phyloP scores from a whole-genome alignment of 1,140 invertebrate genomes.

The Brachionus rubens region DNA sequence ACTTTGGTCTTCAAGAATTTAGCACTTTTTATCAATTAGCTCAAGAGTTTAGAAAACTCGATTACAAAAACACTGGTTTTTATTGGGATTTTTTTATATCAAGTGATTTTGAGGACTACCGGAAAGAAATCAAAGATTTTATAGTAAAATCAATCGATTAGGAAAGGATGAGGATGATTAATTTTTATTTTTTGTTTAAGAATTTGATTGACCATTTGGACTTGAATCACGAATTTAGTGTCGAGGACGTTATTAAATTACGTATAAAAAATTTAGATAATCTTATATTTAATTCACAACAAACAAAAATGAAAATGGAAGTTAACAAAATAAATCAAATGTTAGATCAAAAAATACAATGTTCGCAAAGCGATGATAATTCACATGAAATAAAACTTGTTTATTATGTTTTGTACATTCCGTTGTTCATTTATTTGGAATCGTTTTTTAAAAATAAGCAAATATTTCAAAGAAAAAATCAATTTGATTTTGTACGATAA shows the following conservation, averaged over 20 bases:
- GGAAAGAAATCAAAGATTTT: conserved; percentile 29
- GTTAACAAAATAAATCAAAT: conserved; percentile 30
- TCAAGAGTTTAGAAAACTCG: not conserved
- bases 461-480: conserved; percentile 37
- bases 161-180: not conserved
- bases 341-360: not conserved
- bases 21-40: conserved; percentile 11
- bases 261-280: conserved; percentile 10
- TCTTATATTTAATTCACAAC: not conserved
- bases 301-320: conserved; percentile 29
- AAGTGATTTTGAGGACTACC: conserved; percentile 31
- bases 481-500: conserved; percentile 4
- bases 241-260: conserved; percentile 4
- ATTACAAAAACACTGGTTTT: conserved; percentile 17
- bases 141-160: not conserved
- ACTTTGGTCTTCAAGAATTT: conserved; percentile 34
- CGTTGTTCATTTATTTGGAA: conserved; percentile 15
- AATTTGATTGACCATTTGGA: conserved; percentile 11
- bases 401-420: not conserved
- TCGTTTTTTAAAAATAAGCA: conserved; percentile 28
- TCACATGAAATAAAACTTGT: not conserved
- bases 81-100: conserved; percentile 33
- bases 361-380: not conserved
- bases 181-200: not conserved
- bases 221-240: not conserved